These are phyloP conservation scores for Triops cancriformis DNA, from an alignment of 1,140 invertebrate species.

Conservation along the genomic window DNA sequence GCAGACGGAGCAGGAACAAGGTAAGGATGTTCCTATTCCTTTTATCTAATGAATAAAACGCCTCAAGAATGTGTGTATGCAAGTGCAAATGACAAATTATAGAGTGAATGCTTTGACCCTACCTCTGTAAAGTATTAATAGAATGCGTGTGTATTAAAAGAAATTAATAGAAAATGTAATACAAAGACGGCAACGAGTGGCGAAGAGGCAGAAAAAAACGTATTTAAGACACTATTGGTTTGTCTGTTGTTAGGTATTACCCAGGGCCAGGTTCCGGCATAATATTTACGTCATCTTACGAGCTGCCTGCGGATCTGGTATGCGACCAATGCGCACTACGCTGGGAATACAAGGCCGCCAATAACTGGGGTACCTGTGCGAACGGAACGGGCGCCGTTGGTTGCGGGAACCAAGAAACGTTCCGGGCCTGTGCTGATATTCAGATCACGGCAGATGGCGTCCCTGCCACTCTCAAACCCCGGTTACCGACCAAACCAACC, in stretches of 20 bases:
- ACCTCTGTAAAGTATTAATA: too few relatives aligned
- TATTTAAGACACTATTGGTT: not conserved
- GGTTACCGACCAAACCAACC: not conserved
- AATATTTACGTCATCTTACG: slow-evolving; percentile 64
- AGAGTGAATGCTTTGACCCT: too few relatives aligned
- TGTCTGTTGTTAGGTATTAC: slow-evolving; percentile 48
- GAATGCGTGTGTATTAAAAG: too few relatives aligned
- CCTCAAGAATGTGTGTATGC: too few relatives aligned
- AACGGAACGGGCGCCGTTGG: slow-evolving; percentile 55
- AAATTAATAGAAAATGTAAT: too few relatives aligned
- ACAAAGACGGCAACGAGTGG: too few relatives aligned
- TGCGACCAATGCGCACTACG: slow-evolving; percentile 71
- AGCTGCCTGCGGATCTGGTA: slow-evolving; percentile 54
- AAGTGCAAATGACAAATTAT: too few relatives aligned
- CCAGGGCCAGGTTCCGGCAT: slow-evolving; percentile 61
- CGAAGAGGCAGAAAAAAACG: too few relatives aligned
- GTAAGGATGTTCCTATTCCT: slow-evolving; percentile 28
- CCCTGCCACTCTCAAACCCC: slow-evolving; percentile 8
- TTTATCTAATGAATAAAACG: not conserved
- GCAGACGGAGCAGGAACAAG: slow-evolving; percentile 39
- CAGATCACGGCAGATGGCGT: slow-evolving; percentile 47
- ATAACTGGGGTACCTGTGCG: slow-evolving; percentile 38
- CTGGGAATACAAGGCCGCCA: slow-evolving; percentile 62
- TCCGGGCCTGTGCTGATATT: slow-evolving; percentile 75
- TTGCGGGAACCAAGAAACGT: slow-evolving; percentile 79